phyloP scores from a whole-genome alignment of 2,888 invertebrate genomes.

The Corbicula japonica region DNA sequence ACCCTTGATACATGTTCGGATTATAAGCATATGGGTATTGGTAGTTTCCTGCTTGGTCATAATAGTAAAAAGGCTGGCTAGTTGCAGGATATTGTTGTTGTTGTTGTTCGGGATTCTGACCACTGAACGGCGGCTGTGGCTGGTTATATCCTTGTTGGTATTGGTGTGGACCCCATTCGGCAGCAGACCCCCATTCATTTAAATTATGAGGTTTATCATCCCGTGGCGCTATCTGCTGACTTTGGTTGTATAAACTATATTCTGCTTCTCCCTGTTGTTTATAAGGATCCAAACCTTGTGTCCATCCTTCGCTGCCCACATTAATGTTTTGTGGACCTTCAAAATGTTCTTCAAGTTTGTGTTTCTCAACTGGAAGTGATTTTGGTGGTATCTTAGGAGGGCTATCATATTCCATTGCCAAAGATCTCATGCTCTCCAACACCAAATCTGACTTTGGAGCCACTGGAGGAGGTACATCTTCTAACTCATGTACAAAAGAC shows the following conservation, averaged over 20 bases:
- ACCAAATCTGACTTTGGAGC: conserved; percentile 16
- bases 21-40: conserved; percentile 16
- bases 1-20: background rate
- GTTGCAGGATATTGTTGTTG: background rate
- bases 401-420: background rate
- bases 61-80: conserved; percentile 1
- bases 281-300: no score
- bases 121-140: background rate
- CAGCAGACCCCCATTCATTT: background rate
- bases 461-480: conserved; percentile 17
- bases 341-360: no score
- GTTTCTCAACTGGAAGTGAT: conserved; percentile 6
- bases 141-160: background rate
- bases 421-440: conserved; percentile 14
- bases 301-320: background rate
- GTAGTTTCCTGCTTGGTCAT: background rate
- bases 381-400: background rate
- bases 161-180: background rate
- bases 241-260: background rate
- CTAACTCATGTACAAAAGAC: no score
- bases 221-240: background rate
- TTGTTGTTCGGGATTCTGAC: conserved; percentile 1
- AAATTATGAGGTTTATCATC: background rate
- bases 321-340: no score
- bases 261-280: no score